Conservation (phyloP, 2,888 invertebrate species). For the Clepsis dumicolana region DNA sequence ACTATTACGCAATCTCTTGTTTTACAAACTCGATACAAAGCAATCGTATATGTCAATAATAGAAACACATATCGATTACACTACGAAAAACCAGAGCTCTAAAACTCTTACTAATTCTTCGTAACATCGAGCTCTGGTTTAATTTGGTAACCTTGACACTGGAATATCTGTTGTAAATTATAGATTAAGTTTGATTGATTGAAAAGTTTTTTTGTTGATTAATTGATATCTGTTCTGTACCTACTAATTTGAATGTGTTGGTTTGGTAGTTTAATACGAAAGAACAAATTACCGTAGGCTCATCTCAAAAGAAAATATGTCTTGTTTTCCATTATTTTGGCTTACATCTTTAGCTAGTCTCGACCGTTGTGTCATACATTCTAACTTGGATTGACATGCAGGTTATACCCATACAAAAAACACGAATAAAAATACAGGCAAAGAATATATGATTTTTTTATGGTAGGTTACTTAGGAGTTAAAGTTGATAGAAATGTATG, state of each 20-base stretch:
- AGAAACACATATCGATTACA: conserved; percentile 16
- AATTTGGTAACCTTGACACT: conserved; percentile 10
- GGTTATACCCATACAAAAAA: too few relatives aligned
- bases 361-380: too few relatives aligned
- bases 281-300: too few relatives aligned
- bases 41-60: conserved; percentile 15
- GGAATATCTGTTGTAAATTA: conserved; percentile 3
- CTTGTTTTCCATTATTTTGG: too few relatives aligned
- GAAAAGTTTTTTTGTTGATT: background rate
- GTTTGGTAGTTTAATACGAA: too few relatives aligned
- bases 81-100: background rate
- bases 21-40: conserved; percentile 26
- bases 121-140: background rate
- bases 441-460: too few relatives aligned
- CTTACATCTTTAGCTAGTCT: too few relatives aligned
- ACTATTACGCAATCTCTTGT: conserved; percentile 32
- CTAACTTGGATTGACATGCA: too few relatives aligned
- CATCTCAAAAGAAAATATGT: too few relatives aligned
- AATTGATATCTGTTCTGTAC: background rate
- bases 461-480: too few relatives aligned
- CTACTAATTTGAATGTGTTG: background rate
- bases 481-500: too few relatives aligned
- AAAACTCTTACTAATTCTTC: background rate
- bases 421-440: too few relatives aligned
- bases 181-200: conserved; percentile 21